Conservation (phyloP, 2,888 invertebrate species). For the Chalcosyrphus nemorum region DNA sequence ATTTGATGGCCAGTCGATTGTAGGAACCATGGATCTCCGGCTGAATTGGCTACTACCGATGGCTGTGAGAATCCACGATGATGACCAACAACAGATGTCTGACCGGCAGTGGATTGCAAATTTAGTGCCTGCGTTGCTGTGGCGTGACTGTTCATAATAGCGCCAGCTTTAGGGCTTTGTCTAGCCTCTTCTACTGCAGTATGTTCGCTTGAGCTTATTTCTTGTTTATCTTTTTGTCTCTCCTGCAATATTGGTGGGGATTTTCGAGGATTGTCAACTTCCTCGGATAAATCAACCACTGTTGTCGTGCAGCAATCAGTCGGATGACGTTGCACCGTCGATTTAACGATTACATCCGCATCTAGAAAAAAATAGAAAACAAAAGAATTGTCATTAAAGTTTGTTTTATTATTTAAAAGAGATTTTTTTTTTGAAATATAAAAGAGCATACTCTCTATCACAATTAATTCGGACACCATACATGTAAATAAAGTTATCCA, state of each 20-base stretch:
- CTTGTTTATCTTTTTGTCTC: not conserved
- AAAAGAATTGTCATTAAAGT: not conserved
- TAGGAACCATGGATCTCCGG: conserved; percentile 82
- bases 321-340: conserved; percentile 62
- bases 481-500: no score
- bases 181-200: conserved; percentile 49
- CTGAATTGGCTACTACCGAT: conserved; percentile 79
- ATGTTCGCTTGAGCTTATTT: not conserved
- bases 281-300: conserved; percentile 47
- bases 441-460: no score
- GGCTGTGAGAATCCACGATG: conserved; percentile 82
- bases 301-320: conserved; percentile 68
- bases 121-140: conserved; percentile 80
- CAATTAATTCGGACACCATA: no score
- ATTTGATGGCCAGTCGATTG: conserved; percentile 82
- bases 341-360: conserved; percentile 58
- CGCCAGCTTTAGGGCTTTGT: conserved; percentile 62
- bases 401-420: not conserved
- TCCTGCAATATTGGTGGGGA: not conserved
- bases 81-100: conserved; percentile 82
- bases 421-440: no score
- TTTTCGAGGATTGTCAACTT: conserved; percentile 6
- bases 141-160: conserved; percentile 82
- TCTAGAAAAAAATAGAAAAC: conserved; percentile 39
- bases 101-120: conserved; percentile 79